phyloP scores from a whole-genome alignment of 2,888 invertebrate species.

The Agriopis aurantiaria region DNA sequence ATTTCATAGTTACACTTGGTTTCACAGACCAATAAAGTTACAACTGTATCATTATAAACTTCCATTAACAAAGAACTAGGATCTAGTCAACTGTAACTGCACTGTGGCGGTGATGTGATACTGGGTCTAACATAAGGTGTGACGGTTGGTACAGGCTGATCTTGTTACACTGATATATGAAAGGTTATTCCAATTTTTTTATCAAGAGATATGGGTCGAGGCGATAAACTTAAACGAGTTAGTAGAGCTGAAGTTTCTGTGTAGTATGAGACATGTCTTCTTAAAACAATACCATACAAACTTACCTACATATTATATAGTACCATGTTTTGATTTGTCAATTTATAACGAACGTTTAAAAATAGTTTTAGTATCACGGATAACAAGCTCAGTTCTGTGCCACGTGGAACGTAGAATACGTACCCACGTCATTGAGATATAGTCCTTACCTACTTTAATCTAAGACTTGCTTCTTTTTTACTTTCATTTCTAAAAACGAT shows the following conservation, averaged over 20 bases:
- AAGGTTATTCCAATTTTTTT: slow-evolving; percentile 37
- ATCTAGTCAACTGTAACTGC: slow-evolving; percentile 7
- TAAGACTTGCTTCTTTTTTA: too few species aligned
- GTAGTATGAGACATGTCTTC: slow-evolving; percentile 3
- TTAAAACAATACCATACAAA: not conserved
- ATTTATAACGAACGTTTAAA: not conserved
- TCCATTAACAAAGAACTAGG: not conserved
- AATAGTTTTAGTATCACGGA: too few species aligned
- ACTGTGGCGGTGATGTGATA: slow-evolving; percentile 34
- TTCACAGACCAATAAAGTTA: too few species aligned
- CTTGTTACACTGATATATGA: slow-evolving; percentile 42
- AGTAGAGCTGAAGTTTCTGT: slow-evolving; percentile 14
- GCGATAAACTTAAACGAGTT: slow-evolving; percentile 8
- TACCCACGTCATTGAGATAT: too few species aligned
- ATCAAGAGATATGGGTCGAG: slow-evolving; percentile 27
- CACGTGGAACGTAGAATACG: too few species aligned
- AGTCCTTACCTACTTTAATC: too few species aligned
- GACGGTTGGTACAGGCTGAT: slow-evolving; percentile 30
- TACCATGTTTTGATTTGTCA: not conserved
- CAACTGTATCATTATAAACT: too few species aligned
- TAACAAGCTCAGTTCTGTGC: too few species aligned
- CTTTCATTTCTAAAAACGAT: not conserved
- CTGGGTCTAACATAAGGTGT: slow-evolving; percentile 31
- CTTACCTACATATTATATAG: too few species aligned
- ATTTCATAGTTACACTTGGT: too few species aligned